phyloP scores from a whole-genome alignment of 2,113 vertebrate species.

The Dasyprocta punctata region DNA sequence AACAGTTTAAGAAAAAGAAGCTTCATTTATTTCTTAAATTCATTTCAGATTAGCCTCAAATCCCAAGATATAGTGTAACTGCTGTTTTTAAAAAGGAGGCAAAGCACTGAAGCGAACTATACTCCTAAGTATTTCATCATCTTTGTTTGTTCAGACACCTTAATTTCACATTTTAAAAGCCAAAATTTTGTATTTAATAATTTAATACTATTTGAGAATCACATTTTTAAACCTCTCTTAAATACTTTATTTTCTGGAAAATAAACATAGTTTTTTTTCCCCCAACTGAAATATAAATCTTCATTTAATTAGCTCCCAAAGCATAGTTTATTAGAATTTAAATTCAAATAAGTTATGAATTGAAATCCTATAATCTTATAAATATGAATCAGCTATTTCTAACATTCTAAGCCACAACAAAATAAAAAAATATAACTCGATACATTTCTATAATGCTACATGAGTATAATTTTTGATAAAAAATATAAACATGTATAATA shows the following conservation, averaged over 20 bases:
- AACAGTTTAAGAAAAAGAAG: too few relatives aligned
- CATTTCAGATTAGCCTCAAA: too few relatives aligned
- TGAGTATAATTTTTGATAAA: not conserved
- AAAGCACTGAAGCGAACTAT: not conserved
- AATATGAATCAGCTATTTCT: not conserved
- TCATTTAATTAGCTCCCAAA: not conserved
- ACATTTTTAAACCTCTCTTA: not conserved
- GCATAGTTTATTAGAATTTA: conserved; percentile 5
- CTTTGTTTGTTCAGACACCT: not conserved
- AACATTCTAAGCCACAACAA: not conserved
- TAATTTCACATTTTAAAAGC: conserved; percentile 8
- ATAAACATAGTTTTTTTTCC: not conserved
- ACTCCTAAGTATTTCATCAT: not conserved
- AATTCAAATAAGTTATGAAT: not conserved
- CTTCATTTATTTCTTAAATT: too few relatives aligned
- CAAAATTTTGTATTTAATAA: conserved; percentile 30
- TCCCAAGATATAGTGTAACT: too few relatives aligned
- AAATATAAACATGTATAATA: not conserved
- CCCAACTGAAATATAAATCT: not conserved
- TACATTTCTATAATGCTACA: not conserved
- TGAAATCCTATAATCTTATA: not conserved
- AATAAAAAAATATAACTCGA: not conserved
- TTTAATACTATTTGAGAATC: not conserved
- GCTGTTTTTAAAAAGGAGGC: not conserved
- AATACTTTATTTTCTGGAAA: conserved; percentile 41